A percentile compares a stretch with the other conserved stretches of the same genome.
Evolutionary conservation across 2,888 invertebrate species (phyloP).

Genomic region (Platycnemis pennipes): DNA sequence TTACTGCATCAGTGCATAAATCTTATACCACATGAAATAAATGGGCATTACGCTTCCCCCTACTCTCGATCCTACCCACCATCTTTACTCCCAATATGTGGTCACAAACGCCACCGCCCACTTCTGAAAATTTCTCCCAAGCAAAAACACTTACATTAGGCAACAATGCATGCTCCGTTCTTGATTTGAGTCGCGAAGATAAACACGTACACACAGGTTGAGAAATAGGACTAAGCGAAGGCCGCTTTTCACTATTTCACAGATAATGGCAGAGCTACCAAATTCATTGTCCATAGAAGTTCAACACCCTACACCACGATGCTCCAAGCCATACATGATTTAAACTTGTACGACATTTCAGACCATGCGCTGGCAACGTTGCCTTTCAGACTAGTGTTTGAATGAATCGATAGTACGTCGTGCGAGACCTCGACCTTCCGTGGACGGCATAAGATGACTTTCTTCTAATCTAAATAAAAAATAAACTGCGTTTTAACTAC

Average conservation of each 20-base stretch:
- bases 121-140: conserved; percentile 60
- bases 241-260: not conserved
- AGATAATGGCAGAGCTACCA: not conserved
- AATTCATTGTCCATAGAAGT: too few relatives aligned
- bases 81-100: conserved; percentile 57
- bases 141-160: conserved; percentile 62
- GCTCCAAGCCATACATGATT: not conserved
- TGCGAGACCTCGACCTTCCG: conserved; percentile 66
- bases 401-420: conserved; percentile 66
- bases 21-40: too few relatives aligned
- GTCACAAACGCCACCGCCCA: conserved; percentile 66
- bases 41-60: not conserved
- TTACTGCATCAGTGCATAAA: too few relatives aligned
- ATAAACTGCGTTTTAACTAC: not conserved
- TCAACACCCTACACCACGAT: not conserved
- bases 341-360: not conserved
- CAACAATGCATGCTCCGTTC: conserved; percentile 43
- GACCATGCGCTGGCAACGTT: conserved; percentile 26
- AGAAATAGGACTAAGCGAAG: not conserved
- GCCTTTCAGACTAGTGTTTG: conserved; percentile 51
- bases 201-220: not conserved
- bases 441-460: conserved; percentile 30
- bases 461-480: not conserved
- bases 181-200: not conserved
- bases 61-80: conserved; percentile 13